These are phyloP conservation scores for Cisticola juncidis DNA, from an alignment of 2,113 vertebrate genomes.

Conservation along the genomic window DNA sequence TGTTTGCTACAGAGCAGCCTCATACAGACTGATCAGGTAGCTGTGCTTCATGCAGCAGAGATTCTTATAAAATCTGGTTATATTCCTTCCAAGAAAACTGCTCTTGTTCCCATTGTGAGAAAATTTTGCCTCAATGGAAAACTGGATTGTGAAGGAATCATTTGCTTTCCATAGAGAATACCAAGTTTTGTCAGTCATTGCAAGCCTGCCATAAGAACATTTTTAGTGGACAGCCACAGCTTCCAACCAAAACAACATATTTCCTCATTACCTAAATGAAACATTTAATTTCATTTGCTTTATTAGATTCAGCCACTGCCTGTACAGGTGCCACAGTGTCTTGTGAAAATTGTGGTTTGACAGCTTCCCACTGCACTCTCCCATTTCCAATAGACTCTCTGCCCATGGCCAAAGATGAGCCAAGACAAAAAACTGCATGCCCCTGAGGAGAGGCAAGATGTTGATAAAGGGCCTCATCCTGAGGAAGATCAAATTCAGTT, in stretches of 20 bases:
- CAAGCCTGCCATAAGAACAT: not conserved
- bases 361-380: not conserved
- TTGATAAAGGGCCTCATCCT: not conserved
- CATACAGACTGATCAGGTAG: not conserved
- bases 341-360: not conserved
- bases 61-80: not conserved
- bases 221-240: not conserved
- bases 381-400: not conserved
- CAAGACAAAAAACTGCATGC: not conserved
- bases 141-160: not conserved
- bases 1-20: not conserved
- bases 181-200: not conserved
- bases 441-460: not conserved
- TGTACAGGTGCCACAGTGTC: not conserved
- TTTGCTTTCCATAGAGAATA: not conserved
- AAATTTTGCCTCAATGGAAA: not conserved
- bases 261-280: not conserved
- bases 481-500: not conserved
- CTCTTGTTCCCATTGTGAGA: not conserved
- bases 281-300: not conserved
- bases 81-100: not conserved
- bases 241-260: conserved; percentile 4
- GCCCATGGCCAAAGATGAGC: not conserved
- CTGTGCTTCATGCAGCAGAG: not conserved
- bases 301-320: not conserved